Conservation (phyloP, 2,113 vertebrate genomes). For the Sardina pilchardus region DNA sequence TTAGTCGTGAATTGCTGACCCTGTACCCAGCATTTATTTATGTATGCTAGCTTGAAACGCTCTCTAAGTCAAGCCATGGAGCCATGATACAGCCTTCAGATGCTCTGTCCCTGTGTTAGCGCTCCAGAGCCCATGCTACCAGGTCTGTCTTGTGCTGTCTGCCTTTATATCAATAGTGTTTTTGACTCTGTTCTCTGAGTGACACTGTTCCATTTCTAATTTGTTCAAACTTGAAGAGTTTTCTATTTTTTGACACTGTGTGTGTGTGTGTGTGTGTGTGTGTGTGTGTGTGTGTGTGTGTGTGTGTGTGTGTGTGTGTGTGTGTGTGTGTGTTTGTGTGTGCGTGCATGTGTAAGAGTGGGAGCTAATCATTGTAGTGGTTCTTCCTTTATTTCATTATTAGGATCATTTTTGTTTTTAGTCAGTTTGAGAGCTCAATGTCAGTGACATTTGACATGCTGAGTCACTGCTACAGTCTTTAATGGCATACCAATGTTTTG, state of each 20-base stretch:
- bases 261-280: background rate
- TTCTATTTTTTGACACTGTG: background rate
- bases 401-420: too few relatives aligned
- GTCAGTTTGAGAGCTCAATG: too few relatives aligned
- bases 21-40: conserved; percentile 35
- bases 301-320: background rate
- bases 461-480: too few relatives aligned
- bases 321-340: background rate
- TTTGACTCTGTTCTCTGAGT: background rate
- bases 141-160: background rate
- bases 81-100: background rate
- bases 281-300: background rate
- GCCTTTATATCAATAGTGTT: background rate
- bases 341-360: background rate
- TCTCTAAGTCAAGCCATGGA: background rate
- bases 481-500: too few relatives aligned
- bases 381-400: too few relatives aligned
- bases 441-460: too few relatives aligned
- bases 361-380: too few relatives aligned
- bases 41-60: conserved; percentile 22
- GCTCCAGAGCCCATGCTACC: background rate
- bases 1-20: conserved; percentile 45
- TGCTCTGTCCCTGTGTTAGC: background rate
- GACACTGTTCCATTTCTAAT: background rate
- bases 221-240: background rate